Conservation (phyloP, 2,113 vertebrate species). For the Caranx melampygus region DNA sequence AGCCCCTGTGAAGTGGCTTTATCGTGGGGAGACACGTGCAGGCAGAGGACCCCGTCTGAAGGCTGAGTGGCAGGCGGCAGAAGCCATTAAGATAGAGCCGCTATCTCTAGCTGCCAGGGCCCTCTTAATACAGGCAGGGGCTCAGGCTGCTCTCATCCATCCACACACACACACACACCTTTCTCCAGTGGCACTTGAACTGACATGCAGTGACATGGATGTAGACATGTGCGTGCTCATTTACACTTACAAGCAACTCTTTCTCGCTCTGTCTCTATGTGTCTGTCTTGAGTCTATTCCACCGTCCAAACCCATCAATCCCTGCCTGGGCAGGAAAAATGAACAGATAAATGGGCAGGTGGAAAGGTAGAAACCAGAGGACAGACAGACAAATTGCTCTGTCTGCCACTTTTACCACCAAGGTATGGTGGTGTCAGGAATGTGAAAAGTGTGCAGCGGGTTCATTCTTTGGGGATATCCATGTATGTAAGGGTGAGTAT, state of each 20-base stretch:
- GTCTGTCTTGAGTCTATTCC: conserved; percentile 38
- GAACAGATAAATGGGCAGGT: conserved; percentile 47
- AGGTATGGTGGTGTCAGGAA: conserved; percentile 3
- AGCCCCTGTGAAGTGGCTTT: conserved; percentile 83
- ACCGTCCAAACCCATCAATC: conserved; percentile 43
- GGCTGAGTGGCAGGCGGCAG: conserved; percentile 81
- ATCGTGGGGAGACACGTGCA: conserved; percentile 74
- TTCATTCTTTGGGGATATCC: not conserved
- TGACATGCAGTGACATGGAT: conserved; percentile 53
- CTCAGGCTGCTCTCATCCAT: conserved; percentile 56
- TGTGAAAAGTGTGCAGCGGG: not conserved
- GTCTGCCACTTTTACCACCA: conserved; percentile 27
- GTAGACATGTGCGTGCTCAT: conserved; percentile 56
- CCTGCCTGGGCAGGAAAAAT: not conserved
- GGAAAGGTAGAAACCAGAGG: conserved; percentile 37
- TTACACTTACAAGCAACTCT: conserved; percentile 53
- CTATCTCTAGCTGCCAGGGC: conserved; percentile 81
- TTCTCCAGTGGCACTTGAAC: conserved; percentile 52
- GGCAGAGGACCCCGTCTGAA: conserved; percentile 74
- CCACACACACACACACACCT: conserved; percentile 33
- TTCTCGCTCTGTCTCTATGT: conserved; percentile 17
- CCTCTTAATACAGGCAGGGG: conserved; percentile 67
- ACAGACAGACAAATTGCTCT: conserved; percentile 42
- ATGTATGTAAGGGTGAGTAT: not conserved
- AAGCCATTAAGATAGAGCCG: conserved; percentile 83